Evolutionary conservation across 2,888 invertebrate genomes (phyloP), one percentile per base, ranked within the genome.

Genomic region (Vandiemenella viatica): DNA sequence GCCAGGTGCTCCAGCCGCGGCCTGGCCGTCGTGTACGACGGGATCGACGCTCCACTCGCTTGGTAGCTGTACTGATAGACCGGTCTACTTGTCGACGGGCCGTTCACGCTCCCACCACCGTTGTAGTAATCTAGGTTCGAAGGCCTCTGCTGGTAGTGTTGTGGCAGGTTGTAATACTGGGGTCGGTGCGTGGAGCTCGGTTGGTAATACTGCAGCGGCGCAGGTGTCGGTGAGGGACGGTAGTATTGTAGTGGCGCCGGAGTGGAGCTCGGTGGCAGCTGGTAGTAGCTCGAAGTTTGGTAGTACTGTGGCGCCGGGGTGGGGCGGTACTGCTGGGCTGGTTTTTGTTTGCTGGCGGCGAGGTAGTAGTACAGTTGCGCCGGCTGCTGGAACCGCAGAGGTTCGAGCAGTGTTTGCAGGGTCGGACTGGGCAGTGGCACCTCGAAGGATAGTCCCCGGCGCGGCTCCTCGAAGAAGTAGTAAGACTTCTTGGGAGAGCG

Each of bases 401-500:
- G 42, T 49, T 22, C 3, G 26, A 32, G 15, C 23, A 18, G 10
- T 40, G 42, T 6, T 20, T n/a, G n/a, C n/a, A n/a, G n/a, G n/a
- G n/a, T n/a, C n/a, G n/a, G n/a, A n/a, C n/a, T n/a, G n/a, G n/a
- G n/a, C n/a, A n/a, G n/a, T n/a, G n/a, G n/a, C n/a, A n/a, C n/a
- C n/a, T n/a, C n/a, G n/a, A n/a, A n/a, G n/a, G n/a, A 38, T 26
- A 37, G 23, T 8, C 32, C 48, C 18, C 22, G 43, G 3, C 45
- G 43, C 0, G 65, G 60, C 60, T 81, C 80, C 53, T 81, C 79
- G 57, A 79, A 80, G 59, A 79, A 82, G 58, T 75, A 82, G 63
- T 76, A 80, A 6, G 80, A 79, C 1, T 77, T 72, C 45, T 58
- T 58, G 22, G 42, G 20, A 10, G 19, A n/a, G 20, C 42, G 42